These are phyloP conservation scores for Ambastaia sidthimunki DNA, from an alignment of 2,797 vertebrate genomes.

Conservation along the genomic window DNA sequence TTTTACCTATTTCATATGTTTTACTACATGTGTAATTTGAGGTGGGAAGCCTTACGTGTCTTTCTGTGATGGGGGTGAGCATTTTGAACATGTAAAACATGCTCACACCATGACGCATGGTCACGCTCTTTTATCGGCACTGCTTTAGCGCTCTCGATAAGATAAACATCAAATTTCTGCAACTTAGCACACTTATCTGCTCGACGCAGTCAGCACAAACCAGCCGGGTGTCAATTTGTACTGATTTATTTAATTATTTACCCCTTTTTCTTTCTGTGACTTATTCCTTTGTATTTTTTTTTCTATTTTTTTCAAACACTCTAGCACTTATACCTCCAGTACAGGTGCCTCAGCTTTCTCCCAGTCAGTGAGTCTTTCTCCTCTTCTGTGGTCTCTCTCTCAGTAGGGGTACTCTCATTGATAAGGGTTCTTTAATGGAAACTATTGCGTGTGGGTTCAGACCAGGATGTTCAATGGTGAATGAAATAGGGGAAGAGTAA, in stretches of 20 bases:
- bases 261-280: slow-evolving; percentile 17
- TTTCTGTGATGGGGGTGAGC: slow-evolving; percentile 11
- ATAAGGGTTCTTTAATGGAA: slow-evolving; percentile 78
- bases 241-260: slow-evolving; percentile 71
- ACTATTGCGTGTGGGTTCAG: slow-evolving; percentile 65
- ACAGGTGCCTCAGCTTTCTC: slow-evolving; percentile 46
- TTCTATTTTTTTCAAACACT: slow-evolving; percentile 55
- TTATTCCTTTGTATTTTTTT: slow-evolving; percentile 59
- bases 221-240: slow-evolving; percentile 77
- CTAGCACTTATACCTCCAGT: slow-evolving; percentile 8
- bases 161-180: slow-evolving; percentile 82
- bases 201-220: slow-evolving; percentile 79
- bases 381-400: slow-evolving; percentile 9
- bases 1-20: too few species aligned
- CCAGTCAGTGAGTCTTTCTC: slow-evolving; percentile 33
- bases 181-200: slow-evolving; percentile 83
- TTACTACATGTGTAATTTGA: slow-evolving; percentile 67
- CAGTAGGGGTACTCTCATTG: slow-evolving; percentile 68
- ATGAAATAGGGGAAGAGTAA: background rate
- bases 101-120: slow-evolving; percentile 65
- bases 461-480: slow-evolving; percentile 39
- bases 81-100: slow-evolving; percentile 64
- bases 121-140: slow-evolving; percentile 69
- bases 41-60: slow-evolving; percentile 56
- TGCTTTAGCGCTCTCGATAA: slow-evolving; percentile 77